Evolutionary conservation across 2,888 invertebrate species (phyloP).

Genomic region (Cryptus armator): DNA sequence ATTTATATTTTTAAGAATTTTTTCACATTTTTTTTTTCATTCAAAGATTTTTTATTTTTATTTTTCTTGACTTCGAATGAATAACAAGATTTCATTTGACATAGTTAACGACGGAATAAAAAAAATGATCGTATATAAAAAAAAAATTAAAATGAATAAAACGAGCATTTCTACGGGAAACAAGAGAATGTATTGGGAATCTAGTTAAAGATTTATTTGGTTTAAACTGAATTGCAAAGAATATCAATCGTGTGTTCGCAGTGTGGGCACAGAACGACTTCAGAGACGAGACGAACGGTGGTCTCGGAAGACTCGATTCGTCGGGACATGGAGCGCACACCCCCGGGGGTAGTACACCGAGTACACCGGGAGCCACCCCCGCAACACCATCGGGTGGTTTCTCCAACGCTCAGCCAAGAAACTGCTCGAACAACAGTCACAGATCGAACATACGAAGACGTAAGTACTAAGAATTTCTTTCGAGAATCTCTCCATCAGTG

Average conservation of each 20-base stretch:
- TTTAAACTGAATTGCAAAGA: slow-evolving; percentile 45
- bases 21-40: too few relatives aligned
- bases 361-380: slow-evolving; percentile 86
- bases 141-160: too few relatives aligned
- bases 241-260: slow-evolving; percentile 85
- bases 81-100: too few relatives aligned
- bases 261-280: slow-evolving; percentile 97
- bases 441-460: slow-evolving; percentile 87
- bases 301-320: slow-evolving; percentile 86
- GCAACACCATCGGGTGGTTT: slow-evolving; percentile 82
- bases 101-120: too few relatives aligned
- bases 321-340: slow-evolving; percentile 84
- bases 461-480: slow-evolving; percentile 73
- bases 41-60: too few relatives aligned
- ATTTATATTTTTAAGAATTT: too few relatives aligned
- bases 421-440: slow-evolving; percentile 82
- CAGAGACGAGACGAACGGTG: slow-evolving; percentile 92
- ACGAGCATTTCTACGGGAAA: too few relatives aligned
- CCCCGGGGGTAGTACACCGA: slow-evolving; percentile 87
- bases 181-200: neutral
- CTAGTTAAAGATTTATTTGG: slow-evolving; percentile 18
- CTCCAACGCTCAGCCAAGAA: slow-evolving; percentile 84
- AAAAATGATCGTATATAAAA: too few relatives aligned
- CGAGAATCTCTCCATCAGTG: neutral
- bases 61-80: too few relatives aligned